A percentile compares a stretch with the other conserved stretches of the same genome.
Conservation (phyloP, 2,888 invertebrate species). For the Hipparchia sbordonii region DNA sequence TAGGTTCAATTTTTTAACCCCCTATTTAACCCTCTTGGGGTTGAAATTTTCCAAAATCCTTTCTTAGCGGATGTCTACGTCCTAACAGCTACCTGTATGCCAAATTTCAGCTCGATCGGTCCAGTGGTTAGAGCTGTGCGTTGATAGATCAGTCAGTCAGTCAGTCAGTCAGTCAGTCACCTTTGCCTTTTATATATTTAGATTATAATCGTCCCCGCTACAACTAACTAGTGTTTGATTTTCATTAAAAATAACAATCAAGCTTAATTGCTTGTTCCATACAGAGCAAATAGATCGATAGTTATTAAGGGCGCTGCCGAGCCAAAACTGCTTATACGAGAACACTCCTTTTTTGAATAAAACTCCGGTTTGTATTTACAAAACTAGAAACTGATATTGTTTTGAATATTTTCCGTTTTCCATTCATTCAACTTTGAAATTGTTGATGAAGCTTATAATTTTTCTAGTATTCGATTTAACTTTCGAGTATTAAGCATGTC, state of each 20-base stretch:
- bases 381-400: constrained; percentile 12
- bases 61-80: too few relatives aligned
- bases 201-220: not conserved
- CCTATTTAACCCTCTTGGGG: too few relatives aligned
- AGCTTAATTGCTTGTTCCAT: not conserved
- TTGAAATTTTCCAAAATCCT: too few relatives aligned
- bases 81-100: too few relatives aligned
- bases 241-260: constrained; percentile 17
- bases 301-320: constrained; percentile 2
- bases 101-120: too few relatives aligned
- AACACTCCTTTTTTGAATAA: constrained; percentile 3
- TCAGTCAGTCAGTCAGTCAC: too few relatives aligned
- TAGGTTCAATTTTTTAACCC: too few relatives aligned
- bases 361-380: constrained; percentile 1
- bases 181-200: too few relatives aligned
- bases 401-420: not conserved
- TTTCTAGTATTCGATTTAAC: too few relatives aligned
- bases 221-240: constrained; percentile 6
- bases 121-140: too few relatives aligned
- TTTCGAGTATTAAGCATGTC: too few relatives aligned
- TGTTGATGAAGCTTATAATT: not conserved
- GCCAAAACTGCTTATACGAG: not conserved
- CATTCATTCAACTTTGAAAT: not conserved
- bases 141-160: too few relatives aligned
- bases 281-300: constrained; percentile 8